Evolutionary conservation across 2,797 vertebrate species (phyloP), one percentile per base, ranked within the genome.

Genomic region (Acanthopagrus latus): DNA sequence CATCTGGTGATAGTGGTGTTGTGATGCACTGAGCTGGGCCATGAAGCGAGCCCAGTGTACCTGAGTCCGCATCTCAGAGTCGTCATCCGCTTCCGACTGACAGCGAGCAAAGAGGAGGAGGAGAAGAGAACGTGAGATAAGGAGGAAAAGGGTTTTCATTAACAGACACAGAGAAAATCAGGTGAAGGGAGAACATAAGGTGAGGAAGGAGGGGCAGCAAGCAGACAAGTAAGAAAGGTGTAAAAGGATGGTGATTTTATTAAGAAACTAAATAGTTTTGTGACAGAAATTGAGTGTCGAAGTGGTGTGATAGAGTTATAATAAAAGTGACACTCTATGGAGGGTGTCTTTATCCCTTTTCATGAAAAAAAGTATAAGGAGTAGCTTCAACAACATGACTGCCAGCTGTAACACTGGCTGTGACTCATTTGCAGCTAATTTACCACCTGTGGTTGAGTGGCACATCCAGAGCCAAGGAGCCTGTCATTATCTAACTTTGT

Each of bases 61-160:
- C 98, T 99, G 97, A 83, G 96, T 96, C 93, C 94, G 97, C 91
- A 95, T 95, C 90, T 98, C 97, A 83, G 97, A 95, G 76, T 98
- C 97, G 70, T 98, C 97, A 66, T 99, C 98, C 80, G 97, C 97
- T 86, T 99, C 98, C 92, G 98, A 99, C 98, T 99, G 95, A 80
- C 92, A 86, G 96, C 84, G 18, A 71, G 80, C 54, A 85, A 75
- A 71, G 69, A 83, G 14, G 38, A 56, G 18, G 25, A 33, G 18
- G 33, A 41, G 29, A 13, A 33, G 33, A 89, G 62, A 78, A 76
- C n/a, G 80, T 86, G 78, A 90, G 78, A 83, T 6, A n/a, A 62
- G 47, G 21, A 81, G 25, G 64, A 21, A 33, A 68, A 2, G 13
- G 5, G 52, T 20, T 62, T 62, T 52, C 7, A 48, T 59, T 60